Evolutionary conservation across 2,888 invertebrate species (phyloP).

Genomic region (Thelaira solivaga): DNA sequence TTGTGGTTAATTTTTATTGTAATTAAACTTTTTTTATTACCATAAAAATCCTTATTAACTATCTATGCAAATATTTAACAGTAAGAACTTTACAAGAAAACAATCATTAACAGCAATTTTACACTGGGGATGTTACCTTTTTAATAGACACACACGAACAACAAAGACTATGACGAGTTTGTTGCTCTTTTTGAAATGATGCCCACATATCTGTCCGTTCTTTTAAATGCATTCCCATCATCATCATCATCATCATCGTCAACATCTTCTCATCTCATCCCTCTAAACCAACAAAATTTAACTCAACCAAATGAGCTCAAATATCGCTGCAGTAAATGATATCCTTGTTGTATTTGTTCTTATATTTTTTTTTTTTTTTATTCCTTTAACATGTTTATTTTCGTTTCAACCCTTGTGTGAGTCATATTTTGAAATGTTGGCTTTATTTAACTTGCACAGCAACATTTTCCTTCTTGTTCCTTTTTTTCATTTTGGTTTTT

Average conservation of each 20-base stretch:
- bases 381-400: conserved; percentile 1
- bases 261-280: not conserved
- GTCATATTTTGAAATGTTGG: conserved; percentile 20
- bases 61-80: conserved; percentile 19
- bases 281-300: not conserved
- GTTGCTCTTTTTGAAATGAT: conserved; percentile 2
- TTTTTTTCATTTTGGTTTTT: too few relatives aligned
- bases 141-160: conserved; percentile 4
- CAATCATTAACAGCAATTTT: not conserved
- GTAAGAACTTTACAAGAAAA: not conserved
- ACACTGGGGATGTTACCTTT: conserved; percentile 8
- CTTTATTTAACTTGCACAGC: conserved; percentile 14
- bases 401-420: conserved; percentile 4
- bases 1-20: too few relatives aligned
- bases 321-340: not conserved
- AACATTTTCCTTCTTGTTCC: not conserved
- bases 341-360: too few relatives aligned
- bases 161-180: not conserved
- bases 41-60: too few relatives aligned
- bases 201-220: not conserved
- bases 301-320: conserved; percentile 13
- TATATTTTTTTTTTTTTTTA: not conserved
- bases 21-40: too few relatives aligned
- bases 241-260: not conserved
- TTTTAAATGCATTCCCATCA: too few relatives aligned